Base-by-base conservation (phyloP, 2,797 vertebrate genomes). In the Peromyscus eremicus region DNA sequence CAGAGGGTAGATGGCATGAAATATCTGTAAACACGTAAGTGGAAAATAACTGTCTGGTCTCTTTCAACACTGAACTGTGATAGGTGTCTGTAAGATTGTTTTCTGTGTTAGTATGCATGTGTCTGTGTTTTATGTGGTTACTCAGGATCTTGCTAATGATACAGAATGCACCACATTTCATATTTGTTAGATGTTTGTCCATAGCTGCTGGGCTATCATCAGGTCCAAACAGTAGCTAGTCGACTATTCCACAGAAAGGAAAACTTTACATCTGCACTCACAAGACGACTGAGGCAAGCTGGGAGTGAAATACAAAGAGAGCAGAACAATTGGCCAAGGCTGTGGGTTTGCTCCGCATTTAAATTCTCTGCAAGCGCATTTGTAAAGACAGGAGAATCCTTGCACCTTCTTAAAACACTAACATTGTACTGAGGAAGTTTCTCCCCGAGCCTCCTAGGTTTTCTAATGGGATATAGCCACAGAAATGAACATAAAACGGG, bases 281-380 rank as follows among this genome's bases (percentile, higher is more conserved):
- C 64, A 87, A 8, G 43, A 83, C 97, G 94, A 9, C 17, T 66
- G 83, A 82, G 40, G 79, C 0, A 0, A 95, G 40, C 75, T 96
- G 34, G 10, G 3, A 95, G 92, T 76, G 97, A 97, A 97, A 77
- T 60, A 95, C 91, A 97, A 97, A 96, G n/a, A 93, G 96, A 98
- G 92, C 21, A 60, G 29, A 96, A 94, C 0, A 0, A 81, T 85
- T 93, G 68, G 91, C 62, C 66, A 96, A 97, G 32, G 80, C 85
- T 94, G 92, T 60, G 49, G 10, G 46, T 98, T 96, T 86, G 93
- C 70, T 91, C 86, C 16, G 64, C 34, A 73, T 57, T 92, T 91
- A 57, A 81, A 97, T 89, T 80, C 70, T 71, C 37, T 83, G 2
- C 55, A 43, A 96, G 85, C 52, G 66, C 57, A 75, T 96, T 98